Conservation (phyloP, 2,888 invertebrate species). For the Malthinus seriepunctatus region DNA sequence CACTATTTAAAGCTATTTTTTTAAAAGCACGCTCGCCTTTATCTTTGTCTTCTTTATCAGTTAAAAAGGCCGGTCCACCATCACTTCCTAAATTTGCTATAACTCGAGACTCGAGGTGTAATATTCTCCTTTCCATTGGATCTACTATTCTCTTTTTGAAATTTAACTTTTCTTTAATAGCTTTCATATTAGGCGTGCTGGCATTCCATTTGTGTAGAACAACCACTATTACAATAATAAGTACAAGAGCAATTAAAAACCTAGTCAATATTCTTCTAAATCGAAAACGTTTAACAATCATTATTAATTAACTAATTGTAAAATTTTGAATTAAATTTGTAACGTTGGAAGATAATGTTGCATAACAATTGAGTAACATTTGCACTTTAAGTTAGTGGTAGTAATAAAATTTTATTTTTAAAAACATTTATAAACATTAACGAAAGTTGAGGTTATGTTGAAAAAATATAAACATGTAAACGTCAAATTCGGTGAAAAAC, state of each 20-base stretch:
- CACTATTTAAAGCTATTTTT: constrained; percentile 84
- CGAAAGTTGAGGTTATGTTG: no score
- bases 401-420: no score
- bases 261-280: constrained; percentile 5
- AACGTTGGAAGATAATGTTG: no score
- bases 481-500: no score
- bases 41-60: constrained; percentile 69
- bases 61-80: constrained; percentile 69
- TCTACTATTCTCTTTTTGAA: not conserved
- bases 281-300: constrained; percentile 18
- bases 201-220: constrained; percentile 9
- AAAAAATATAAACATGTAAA: no score
- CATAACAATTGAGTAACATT: no score
- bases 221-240: constrained; percentile 4
- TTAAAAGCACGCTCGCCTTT: constrained; percentile 74
- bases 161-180: no score
- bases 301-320: constrained; percentile 3
- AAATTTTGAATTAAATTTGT: no score
- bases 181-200: not conserved
- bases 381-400: no score
- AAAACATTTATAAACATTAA: no score
- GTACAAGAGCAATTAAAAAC: not conserved
- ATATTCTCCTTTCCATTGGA: constrained; percentile 17
- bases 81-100: constrained; percentile 72
- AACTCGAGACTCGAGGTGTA: constrained; percentile 63